phyloP scores from a whole-genome alignment of 2,888 invertebrate species.

The Linyphia triangularis region DNA sequence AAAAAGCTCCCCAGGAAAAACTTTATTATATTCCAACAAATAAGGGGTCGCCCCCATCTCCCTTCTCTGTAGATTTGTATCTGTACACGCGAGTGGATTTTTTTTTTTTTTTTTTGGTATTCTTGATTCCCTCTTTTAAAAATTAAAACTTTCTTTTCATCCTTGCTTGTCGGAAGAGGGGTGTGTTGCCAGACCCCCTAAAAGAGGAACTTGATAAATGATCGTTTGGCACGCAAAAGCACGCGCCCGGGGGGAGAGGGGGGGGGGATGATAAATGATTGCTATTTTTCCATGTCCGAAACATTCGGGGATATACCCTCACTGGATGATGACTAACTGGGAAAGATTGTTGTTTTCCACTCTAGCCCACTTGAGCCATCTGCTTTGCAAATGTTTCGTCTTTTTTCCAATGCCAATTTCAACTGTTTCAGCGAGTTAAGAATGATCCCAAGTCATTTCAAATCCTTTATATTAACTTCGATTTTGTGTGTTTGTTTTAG shows the following conservation, averaged over 20 bases:
- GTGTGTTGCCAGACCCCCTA: slow-evolving; percentile 22
- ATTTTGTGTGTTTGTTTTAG: no score
- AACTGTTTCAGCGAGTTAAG: no score
- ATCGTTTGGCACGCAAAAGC: slow-evolving; percentile 72
- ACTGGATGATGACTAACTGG: slow-evolving; percentile 59
- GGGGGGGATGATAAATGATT: slow-evolving; percentile 68
- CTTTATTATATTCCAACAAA: slow-evolving; percentile 56
- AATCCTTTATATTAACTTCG: no score
- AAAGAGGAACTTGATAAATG: slow-evolving; percentile 74
- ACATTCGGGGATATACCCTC: slow-evolving; percentile 59
- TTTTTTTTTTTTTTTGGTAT: slow-evolving; percentile 19
- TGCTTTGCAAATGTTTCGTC: not conserved
- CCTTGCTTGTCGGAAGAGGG: slow-evolving; percentile 36
- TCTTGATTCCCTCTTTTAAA: slow-evolving; percentile 30
- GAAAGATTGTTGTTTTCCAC: slow-evolving; percentile 49
- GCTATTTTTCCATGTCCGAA: slow-evolving; percentile 69
- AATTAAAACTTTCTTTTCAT: slow-evolving; percentile 71
- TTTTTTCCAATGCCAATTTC: not conserved
- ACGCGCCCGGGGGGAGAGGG: slow-evolving; percentile 46
- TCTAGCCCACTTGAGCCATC: not conserved
- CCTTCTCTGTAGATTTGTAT: slow-evolving; percentile 42
- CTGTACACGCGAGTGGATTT: not conserved
- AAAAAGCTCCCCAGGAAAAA: not conserved
- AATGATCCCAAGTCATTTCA: no score
- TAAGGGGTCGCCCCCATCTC: slow-evolving; percentile 39